Conservation (phyloP, 2,888 invertebrate species). For the Dione vanillae region DNA sequence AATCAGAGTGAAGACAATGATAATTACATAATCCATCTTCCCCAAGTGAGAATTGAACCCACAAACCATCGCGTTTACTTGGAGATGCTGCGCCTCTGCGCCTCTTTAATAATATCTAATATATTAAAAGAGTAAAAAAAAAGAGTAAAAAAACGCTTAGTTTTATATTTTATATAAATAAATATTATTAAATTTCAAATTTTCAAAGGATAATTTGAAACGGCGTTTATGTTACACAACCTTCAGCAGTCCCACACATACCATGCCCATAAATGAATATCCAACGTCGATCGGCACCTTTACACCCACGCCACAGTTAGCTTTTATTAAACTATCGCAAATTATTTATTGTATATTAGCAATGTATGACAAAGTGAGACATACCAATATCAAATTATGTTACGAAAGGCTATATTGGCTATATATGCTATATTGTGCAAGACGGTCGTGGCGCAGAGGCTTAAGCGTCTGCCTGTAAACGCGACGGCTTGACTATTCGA, state of each 20-base stretch:
- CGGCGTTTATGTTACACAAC: constrained; percentile 50
- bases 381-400: background rate
- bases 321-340: constrained; percentile 34
- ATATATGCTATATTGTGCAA: too few species aligned
- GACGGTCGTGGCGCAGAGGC: too few species aligned
- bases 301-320: constrained; percentile 49
- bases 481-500: too few species aligned
- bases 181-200: background rate
- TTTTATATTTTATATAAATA: background rate
- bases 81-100: too few species aligned
- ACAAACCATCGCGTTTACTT: too few species aligned
- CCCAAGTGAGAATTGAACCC: too few species aligned
- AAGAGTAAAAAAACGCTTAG: too few species aligned
- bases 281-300: constrained; percentile 58
- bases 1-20: too few species aligned
- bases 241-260: constrained; percentile 59
- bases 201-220: constrained; percentile 20
- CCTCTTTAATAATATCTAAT: too few species aligned
- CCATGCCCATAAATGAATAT: constrained; percentile 49
- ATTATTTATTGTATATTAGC: constrained; percentile 12
- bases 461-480: too few species aligned
- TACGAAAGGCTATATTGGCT: background rate
- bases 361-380: constrained; percentile 9
- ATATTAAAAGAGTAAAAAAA: background rate
- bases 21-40: too few species aligned